These are phyloP conservation scores for Arctocebus calabarensis DNA, from an alignment of 2,797 vertebrate species.

Conservation along the genomic window DNA sequence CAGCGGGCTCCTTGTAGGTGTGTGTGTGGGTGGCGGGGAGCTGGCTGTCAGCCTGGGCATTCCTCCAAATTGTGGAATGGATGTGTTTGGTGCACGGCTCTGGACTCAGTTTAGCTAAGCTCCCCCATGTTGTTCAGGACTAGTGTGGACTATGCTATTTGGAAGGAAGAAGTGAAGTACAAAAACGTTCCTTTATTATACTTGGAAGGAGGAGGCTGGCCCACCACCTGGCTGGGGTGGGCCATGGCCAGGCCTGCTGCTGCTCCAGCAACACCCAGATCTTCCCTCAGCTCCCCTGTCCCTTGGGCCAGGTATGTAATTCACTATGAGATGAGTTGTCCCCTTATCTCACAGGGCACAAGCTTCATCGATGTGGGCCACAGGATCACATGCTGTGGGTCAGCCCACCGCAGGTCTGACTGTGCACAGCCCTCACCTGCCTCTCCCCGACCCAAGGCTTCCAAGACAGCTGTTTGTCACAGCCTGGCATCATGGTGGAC, in stretches of 20 bases:
- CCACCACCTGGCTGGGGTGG: not conserved
- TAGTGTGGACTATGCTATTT: not conserved
- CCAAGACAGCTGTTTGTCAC: not conserved
- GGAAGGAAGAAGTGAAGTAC: not conserved
- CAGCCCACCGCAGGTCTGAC: not conserved
- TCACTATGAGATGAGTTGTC: not conserved
- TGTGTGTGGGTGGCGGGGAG: not conserved
- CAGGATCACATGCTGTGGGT: not conserved
- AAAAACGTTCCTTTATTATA: not conserved
- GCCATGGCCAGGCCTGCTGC: not conserved
- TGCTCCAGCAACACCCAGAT: not conserved
- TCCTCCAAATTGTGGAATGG: not conserved
- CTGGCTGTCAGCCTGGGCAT: not conserved
- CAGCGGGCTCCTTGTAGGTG: not conserved
- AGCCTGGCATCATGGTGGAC: rapidly evolving
- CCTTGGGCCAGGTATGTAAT: too few relatives aligned
- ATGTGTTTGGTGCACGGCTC: not conserved
- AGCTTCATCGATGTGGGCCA: rapidly evolving
- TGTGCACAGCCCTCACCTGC: too few relatives aligned
- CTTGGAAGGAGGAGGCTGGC: not conserved
- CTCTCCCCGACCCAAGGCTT: not conserved
- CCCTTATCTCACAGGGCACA: not conserved
- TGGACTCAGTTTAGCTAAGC: not conserved
- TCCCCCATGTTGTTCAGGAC: not conserved
- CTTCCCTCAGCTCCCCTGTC: not conserved